phyloP scores from a whole-genome alignment of 2,797 vertebrate species.

The Ceryle rudis region DNA sequence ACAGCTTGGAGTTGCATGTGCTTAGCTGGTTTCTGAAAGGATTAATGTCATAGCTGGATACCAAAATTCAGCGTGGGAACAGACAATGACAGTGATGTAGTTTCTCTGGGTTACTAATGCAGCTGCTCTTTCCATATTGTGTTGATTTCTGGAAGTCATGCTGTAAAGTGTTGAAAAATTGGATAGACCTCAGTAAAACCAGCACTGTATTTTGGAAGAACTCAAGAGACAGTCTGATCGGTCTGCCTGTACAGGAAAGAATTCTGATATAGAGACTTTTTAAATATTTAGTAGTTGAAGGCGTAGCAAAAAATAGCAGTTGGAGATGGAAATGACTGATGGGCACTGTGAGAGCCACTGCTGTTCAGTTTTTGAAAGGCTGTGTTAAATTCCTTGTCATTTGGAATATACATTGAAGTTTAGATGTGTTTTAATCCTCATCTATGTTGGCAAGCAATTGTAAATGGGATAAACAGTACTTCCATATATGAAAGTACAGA shows the following conservation, averaged over 20 bases:
- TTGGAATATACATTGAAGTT: not conserved
- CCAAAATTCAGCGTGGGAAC: not conserved
- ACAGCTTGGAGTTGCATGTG: accelerated
- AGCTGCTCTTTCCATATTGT: not conserved
- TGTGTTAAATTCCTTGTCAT: not conserved
- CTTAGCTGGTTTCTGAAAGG: not conserved
- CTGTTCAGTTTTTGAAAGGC: not conserved
- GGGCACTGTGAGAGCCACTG: not conserved
- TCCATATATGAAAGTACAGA: not conserved
- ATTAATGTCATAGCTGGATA: not conserved
- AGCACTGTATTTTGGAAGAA: not conserved
- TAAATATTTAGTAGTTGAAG: not conserved
- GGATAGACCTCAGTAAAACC: not conserved
- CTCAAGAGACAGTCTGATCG: not conserved
- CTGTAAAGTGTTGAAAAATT: not conserved
- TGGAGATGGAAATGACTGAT: not conserved
- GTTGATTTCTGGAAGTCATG: not conserved
- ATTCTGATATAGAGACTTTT: not conserved
- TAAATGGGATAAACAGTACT: not conserved
- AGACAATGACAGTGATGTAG: not conserved
- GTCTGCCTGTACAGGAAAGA: not conserved
- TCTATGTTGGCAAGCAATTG: not conserved
- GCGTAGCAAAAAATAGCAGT: not conserved
- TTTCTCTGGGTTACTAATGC: not conserved
- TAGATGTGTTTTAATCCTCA: not conserved